Percentiles rank a stretch among this genome's conserved stretches.
These are phyloP conservation scores for Anabas testudineus DNA, from an alignment of 2,797 vertebrate genomes.

Conservation along the genomic window DNA sequence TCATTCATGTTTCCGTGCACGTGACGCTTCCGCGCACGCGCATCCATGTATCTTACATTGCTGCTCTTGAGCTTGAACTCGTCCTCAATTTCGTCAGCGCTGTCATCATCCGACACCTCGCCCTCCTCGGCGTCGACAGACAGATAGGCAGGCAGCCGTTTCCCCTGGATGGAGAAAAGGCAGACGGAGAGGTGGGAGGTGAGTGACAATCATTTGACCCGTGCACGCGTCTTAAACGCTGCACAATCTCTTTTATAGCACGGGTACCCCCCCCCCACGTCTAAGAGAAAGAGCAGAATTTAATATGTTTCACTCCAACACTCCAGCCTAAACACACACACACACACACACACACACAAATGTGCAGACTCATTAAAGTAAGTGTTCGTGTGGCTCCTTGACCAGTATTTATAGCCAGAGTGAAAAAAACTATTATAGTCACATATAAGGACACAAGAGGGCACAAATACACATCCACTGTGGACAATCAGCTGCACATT, in stretches of 20 bases:
- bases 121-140: constrained; percentile 95
- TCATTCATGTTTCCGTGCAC: not conserved
- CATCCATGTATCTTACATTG: constrained; percentile 84
- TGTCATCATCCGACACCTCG: constrained; percentile 98
- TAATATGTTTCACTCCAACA: constrained; percentile 23
- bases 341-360: not conserved
- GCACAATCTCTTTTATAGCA: not conserved
- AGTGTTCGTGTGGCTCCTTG: constrained; percentile 22
- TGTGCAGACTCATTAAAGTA: constrained; percentile 5
- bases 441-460: constrained; percentile 19
- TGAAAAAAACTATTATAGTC: constrained; percentile 19
- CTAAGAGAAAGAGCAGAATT: not conserved
- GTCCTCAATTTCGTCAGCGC: constrained; percentile 98
- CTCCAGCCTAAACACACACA: not conserved
- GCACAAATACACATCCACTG: constrained; percentile 27
- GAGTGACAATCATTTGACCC: constrained; percentile 2
- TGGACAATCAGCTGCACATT: constrained; percentile 49
- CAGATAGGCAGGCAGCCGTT: constrained; percentile 92
- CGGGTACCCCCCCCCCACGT: too few relatives aligned
- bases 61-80: constrained; percentile 95
- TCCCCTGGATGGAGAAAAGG: constrained; percentile 85
- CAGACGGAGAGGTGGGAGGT: constrained; percentile 17
- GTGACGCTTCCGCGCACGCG: not conserved
- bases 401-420: constrained; percentile 29
- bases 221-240: constrained; percentile 3